Base-by-base conservation (phyloP, 1,140 invertebrate species). In the Caenorhabditis remanei region DNA sequence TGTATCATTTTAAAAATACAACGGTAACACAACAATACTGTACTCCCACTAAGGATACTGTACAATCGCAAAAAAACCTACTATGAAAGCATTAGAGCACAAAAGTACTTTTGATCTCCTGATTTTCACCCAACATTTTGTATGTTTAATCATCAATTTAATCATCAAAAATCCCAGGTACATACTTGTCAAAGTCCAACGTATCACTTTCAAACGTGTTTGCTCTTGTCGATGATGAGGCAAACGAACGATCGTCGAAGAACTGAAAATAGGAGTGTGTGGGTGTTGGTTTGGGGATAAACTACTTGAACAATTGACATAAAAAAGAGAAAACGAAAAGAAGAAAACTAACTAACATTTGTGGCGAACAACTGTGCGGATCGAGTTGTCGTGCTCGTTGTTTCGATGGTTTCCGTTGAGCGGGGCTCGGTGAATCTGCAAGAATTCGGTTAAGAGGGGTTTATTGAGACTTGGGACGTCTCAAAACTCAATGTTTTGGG, bases 151-250 rank as follows among this genome's bases (percentile, higher is more conserved):
- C 32, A 32, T 32, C 32, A 32, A 32, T 32, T 32, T 32, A 32
- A 5, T 24, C 11, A 71, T 48, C 67, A 71, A 65, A 65, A 65
- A 65, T 46, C 24, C 40, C 13, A 9, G 32, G 19, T 4, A 56
- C 75, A 48, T 87, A 87, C 86, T 87, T 87, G 82, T 87, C 86
- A 67, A 87, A 87, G 9, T 87, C 86, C 41, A 63, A 16, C 13
- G 46, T 87, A 53, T 48, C 63, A 53, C 85, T 79, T 53, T 87
- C 86, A 43, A 87, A 87, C 14, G 79, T 87, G 43, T 87, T 87
- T 56, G 86, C 71, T 55, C 71, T 83, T 40, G 86, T 79, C 2
- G 65, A 79, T 24, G n/a, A 50, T 5, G 71, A 79, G 5, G 71
- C 71, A 32, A 79, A 50, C 4, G 71, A 79, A 24, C 46, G 71